Percentiles rank a stretch among this genome's conserved stretches.
phyloP scores from a whole-genome alignment of 2,113 vertebrate species.

The Coreoperca whiteheadi region DNA sequence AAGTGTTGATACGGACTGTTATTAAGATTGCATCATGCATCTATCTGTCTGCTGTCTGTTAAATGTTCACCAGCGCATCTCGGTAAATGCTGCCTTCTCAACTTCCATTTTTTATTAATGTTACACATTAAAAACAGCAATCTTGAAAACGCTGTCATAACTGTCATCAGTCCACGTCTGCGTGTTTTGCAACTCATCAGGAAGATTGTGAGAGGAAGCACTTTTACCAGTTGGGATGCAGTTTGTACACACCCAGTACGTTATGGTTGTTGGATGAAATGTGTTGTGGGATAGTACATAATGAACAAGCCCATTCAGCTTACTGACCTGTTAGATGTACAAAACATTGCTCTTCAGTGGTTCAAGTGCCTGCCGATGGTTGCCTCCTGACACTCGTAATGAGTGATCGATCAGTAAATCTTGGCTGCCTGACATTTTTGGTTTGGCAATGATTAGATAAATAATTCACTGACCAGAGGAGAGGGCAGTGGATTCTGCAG shows the following conservation, averaged over 20 bases:
- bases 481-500: slow-evolving; percentile 51
- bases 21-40: slow-evolving; percentile 22
- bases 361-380: slow-evolving; percentile 72
- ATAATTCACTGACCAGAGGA: slow-evolving; percentile 69
- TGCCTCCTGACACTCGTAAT: slow-evolving; percentile 62
- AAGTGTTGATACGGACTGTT: slow-evolving; percentile 46
- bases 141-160: slow-evolving; percentile 5
- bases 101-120: slow-evolving; percentile 19
- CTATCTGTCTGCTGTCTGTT: slow-evolving; percentile 14
- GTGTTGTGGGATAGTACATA: slow-evolving; percentile 1
- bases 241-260: background rate
- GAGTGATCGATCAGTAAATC: slow-evolving; percentile 63
- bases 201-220: slow-evolving; percentile 24
- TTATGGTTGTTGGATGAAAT: background rate
- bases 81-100: slow-evolving; percentile 43
- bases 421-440: slow-evolving; percentile 58
- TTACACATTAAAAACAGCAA: slow-evolving; percentile 29
- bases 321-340: slow-evolving; percentile 14
- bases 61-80: slow-evolving; percentile 27
- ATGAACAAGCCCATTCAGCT: slow-evolving; percentile 9
- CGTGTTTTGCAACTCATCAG: slow-evolving; percentile 16
- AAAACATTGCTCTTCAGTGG: slow-evolving; percentile 34
- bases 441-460: slow-evolving; percentile 56
- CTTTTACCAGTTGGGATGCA: slow-evolving; percentile 13
- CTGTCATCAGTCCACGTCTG: slow-evolving; percentile 11